Base-by-base conservation (phyloP, 2,888 invertebrate species). In the Malthinus flaveolus region DNA sequence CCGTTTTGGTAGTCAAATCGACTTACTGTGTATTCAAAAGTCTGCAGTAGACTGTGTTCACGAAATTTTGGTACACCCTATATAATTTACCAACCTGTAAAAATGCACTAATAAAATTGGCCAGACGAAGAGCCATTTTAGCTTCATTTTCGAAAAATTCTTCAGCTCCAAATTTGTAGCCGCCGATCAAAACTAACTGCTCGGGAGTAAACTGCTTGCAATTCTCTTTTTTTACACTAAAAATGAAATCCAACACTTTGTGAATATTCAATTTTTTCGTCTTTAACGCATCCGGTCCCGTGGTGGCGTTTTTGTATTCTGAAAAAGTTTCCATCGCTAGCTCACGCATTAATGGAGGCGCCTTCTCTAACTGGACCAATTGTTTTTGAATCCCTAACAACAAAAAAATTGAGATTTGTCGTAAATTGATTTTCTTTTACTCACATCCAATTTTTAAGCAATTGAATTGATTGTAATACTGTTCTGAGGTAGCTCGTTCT, bases 101-200 rank as follows among this genome's bases (percentile, higher is more conserved):
- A 78, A 96, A 98, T 36, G 93, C 92, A 74, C 95, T 95, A 66
- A 97, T 90, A 76, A 98, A 98, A 78, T 98, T 97, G 0, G 97
- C 93, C 49, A 97, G 81, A 46, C 97, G 85, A n/a, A 96, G 84
- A 1, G 97, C 98, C 90, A 95, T 95, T 77, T 95, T 91, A 0
- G 97, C 97, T 81, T 98, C 95, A 73, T 95, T 95, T 73, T 92
- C 89, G 72, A 95, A 94, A 76, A 93, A 95, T 61, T 91, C 88
- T 68, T 93, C 88, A 0, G 91, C 90, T 0, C 95, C 96, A 73
- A 81, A 94, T 34, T 89, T 88, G 45, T 94, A 87, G 75, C 97
- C 96, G 0, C 97, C 97, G 49, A 90, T 91, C 35, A 97, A 79
- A 57, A 82, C 78, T 37, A 96, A 79, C 71, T 94, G 89, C 59